Base-by-base conservation (phyloP, 2,113 vertebrate species). In the Oreamnos americanus region DNA sequence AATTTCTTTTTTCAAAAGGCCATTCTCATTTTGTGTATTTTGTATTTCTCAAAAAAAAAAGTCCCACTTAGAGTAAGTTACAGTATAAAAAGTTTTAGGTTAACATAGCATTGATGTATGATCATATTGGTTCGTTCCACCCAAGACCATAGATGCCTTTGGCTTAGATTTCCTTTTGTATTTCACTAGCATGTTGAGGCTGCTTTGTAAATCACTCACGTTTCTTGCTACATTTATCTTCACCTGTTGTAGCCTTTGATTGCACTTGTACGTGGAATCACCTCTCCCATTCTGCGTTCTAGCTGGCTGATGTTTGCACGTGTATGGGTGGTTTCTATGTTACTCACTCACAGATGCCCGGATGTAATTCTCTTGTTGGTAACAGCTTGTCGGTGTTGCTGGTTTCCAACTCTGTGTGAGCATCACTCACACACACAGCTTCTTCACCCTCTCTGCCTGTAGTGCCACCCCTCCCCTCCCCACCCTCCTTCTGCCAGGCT, bases 201-300 rank as follows among this genome's bases (percentile, higher is more conserved):
- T 4, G 11, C 45, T 23, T 82, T 82, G 4, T 43, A 39, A 30
- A 4, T 26, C 60, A 55, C 36, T 26, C 3, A 1, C 23, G 5
- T 23, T n/a, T 43, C 60, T 45, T 74, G 33, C 9, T 33, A 6
- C 39, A 4, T 53, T 7, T 7, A 58, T 57, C 58, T 2, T 30
- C 17, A 12, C 36, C 57, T 7, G 0, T 17, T 25, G 6, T 2
- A 6, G 33, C 28, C 17, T 39, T 19, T 19, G 39, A 6, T 36
- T 39, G 39, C 67, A 25, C 17, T 49, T 33, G 7, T 30, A 9
- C 19, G 2, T 51, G 43, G 53, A 26, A n/a, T 53, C 4, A 1
- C 26, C 33, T 81, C n/a, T 76, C 47, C 25, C 12, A 2, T 10
- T 19, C 5, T 3, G 3, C 0, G 0, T 49, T 47, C 39, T 11